These are phyloP conservation scores for Capra hircus DNA, from an alignment of 2,113 vertebrate genomes.

Conservation along the genomic window DNA sequence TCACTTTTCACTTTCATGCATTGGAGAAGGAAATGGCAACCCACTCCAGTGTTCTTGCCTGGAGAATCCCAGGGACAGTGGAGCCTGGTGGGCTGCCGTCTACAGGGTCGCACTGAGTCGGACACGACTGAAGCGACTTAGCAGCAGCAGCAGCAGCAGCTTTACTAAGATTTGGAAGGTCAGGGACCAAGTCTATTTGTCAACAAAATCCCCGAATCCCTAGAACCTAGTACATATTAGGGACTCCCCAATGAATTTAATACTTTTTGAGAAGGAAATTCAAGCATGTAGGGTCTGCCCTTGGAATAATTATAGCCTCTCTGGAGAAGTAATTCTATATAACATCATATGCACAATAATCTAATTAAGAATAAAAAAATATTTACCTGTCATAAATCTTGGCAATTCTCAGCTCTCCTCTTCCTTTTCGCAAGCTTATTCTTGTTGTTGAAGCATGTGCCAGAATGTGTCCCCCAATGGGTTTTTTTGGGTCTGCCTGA, in stretches of 20 bases:
- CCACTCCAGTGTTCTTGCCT: too few species aligned
- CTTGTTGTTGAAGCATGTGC: constrained; percentile 98
- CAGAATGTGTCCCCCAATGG: constrained; percentile 96
- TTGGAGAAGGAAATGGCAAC: too few species aligned
- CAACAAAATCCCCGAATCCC: background rate
- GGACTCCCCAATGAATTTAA: background rate
- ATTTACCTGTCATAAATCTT: constrained; percentile 98
- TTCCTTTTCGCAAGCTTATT: constrained; percentile 95
- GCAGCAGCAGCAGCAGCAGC: background rate
- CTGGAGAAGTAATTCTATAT: background rate
- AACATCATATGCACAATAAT: background rate
- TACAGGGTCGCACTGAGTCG: too few species aligned
- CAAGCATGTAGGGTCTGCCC: background rate
- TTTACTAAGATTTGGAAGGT: background rate
- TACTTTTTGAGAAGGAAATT: constrained; percentile 48
- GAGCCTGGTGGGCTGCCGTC: too few species aligned
- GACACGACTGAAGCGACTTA: too few species aligned
- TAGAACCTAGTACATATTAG: background rate
- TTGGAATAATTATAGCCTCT: constrained; percentile 9
- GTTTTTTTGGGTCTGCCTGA: constrained; percentile 98
- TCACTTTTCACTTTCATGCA: too few species aligned
- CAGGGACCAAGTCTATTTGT: background rate
- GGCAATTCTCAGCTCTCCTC: constrained; percentile 95
- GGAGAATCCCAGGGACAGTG: too few species aligned
- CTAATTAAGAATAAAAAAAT: constrained; percentile 18